phyloP scores from a whole-genome alignment of 2,888 invertebrate genomes.

The Zele albiditarsus region DNA sequence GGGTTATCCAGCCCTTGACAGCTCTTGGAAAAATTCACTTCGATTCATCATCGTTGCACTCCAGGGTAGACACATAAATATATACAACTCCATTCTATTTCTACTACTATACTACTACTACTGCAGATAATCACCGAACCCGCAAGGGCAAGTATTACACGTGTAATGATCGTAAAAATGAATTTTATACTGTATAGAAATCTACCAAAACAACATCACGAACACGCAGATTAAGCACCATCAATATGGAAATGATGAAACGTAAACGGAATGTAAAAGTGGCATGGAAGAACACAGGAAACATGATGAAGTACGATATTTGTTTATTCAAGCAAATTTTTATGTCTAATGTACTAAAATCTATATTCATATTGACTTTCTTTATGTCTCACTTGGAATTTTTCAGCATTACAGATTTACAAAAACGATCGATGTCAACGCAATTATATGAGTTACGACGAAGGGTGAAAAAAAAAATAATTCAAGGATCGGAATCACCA shows the following conservation, averaged over 20 bases:
- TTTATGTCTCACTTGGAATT: background rate
- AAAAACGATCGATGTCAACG: background rate
- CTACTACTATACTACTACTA: no score
- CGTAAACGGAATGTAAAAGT: background rate
- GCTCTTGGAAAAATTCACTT: background rate
- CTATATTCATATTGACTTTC: background rate
- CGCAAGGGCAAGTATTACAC: background rate
- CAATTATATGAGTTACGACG: background rate
- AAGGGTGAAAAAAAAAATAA: slow-evolving; percentile 30
- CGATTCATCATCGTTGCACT: background rate
- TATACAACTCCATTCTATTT: no score
- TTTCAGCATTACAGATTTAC: background rate
- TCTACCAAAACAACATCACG: background rate
- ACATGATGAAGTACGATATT: background rate
- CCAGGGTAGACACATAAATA: background rate
- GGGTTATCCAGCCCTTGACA: background rate
- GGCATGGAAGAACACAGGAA: background rate
- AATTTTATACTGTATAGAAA: background rate
- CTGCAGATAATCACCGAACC: no score
- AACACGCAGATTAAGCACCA: background rate
- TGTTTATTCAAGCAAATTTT: background rate
- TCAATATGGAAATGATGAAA: slow-evolving; percentile 8
- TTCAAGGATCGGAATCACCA: slow-evolving; percentile 58
- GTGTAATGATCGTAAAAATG: background rate
- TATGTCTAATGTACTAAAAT: background rate